Conservation (phyloP, 2,888 invertebrate species). For the Theodoxus fluviatilis region DNA sequence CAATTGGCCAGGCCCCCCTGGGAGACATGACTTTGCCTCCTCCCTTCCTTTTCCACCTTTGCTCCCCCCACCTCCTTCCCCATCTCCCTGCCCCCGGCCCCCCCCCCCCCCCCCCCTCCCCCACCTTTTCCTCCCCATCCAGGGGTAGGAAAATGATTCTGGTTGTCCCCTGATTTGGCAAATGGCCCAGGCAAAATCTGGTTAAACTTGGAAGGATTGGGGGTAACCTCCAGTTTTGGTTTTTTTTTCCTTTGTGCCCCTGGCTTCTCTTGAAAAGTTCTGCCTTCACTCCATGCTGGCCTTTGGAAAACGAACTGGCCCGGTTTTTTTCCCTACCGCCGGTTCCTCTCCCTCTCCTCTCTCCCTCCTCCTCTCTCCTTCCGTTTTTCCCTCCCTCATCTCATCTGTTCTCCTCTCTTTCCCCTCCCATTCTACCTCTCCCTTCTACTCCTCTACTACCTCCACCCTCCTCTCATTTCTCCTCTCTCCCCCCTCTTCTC, state of each 20-base stretch:
- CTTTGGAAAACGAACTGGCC: too few relatives aligned
- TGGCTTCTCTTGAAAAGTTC: too few relatives aligned
- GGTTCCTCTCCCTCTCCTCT: background rate
- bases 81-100: background rate
- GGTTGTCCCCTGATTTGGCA: too few relatives aligned
- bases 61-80: background rate
- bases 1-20: too few relatives aligned
- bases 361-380: background rate
- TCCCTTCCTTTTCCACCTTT: background rate
- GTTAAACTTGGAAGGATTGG: too few relatives aligned
- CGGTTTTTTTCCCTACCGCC: too few relatives aligned
- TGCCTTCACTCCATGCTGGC: too few relatives aligned
- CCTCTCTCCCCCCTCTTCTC: slow-evolving; percentile 22
- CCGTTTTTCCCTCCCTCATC: slow-evolving; percentile 17
- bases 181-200: too few relatives aligned
- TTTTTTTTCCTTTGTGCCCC: background rate
- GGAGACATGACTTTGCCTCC: too few relatives aligned
- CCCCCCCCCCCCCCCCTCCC: background rate
- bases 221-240: too few relatives aligned
- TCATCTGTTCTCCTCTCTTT: slow-evolving; percentile 25
- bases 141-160: too few relatives aligned
- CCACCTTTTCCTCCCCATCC: slow-evolving; percentile 7
- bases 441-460: background rate
- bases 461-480: slow-evolving; percentile 10
- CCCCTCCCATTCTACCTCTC: slow-evolving; percentile 22